A percentile compares a stretch with the other conserved stretches of the same genome.
phyloP scores from a whole-genome alignment of 2,113 vertebrate species.

The Paramisgurnus dabryanus region DNA sequence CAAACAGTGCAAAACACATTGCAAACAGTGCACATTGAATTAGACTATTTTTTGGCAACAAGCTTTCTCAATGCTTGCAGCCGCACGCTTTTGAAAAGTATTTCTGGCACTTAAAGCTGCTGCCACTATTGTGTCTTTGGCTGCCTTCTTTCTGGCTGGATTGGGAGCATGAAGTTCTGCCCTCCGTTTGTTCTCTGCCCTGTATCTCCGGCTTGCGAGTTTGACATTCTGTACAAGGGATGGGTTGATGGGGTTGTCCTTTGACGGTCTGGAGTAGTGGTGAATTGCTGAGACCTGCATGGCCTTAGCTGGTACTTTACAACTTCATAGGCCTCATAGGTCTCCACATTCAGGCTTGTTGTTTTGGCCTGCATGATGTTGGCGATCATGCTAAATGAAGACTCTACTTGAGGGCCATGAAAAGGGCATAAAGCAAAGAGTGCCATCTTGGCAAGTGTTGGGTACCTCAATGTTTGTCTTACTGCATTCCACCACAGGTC shows the following conservation, averaged over 20 bases:
- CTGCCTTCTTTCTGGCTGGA: neutral
- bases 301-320: conserved; percentile 26
- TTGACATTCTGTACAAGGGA: neutral
- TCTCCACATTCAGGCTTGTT: conserved; percentile 6
- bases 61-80: too few relatives aligned
- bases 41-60: too few relatives aligned
- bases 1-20: too few relatives aligned
- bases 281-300: conserved; percentile 26
- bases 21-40: too few relatives aligned
- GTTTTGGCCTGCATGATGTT: conserved; percentile 32
- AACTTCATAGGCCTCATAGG: conserved; percentile 15
- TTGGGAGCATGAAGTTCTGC: neutral
- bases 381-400: conserved; percentile 17
- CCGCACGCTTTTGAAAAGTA: too few relatives aligned
- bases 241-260: conserved; percentile 3
- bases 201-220: neutral
- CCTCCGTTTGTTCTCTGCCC: neutral
- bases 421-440: neutral
- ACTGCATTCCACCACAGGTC: conserved; percentile 25
- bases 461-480: conserved; percentile 19
- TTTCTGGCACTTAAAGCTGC: too few relatives aligned
- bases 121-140: neutral
- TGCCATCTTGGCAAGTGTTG: neutral
- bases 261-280: neutral
- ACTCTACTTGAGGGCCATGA: conserved; percentile 30